Percentiles rank a stretch among this genome's conserved stretches.
These are phyloP conservation scores for Paguma larvata DNA, from an alignment of 2,797 vertebrate species.

Conservation along the genomic window DNA sequence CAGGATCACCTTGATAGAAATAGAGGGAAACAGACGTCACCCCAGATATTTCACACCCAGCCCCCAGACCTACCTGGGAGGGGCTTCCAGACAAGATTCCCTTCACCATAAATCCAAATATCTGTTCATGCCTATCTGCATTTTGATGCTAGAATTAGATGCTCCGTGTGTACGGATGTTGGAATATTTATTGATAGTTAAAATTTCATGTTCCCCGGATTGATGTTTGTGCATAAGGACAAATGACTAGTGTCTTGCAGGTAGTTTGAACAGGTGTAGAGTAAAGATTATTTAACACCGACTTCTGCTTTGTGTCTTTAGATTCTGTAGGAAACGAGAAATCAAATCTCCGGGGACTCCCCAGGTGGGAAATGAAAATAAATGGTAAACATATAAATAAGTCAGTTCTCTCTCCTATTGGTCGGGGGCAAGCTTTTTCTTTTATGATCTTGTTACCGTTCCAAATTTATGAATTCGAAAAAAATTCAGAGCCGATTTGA, in stretches of 20 bases:
- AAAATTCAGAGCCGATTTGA: conserved; percentile 85
- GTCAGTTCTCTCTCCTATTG: conserved; percentile 52
- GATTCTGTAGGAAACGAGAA: conserved; percentile 76
- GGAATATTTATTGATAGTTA: conserved; percentile 83
- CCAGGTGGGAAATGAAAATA: conserved; percentile 76
- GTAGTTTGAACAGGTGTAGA: conserved; percentile 65
- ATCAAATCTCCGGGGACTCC: conserved; percentile 75
- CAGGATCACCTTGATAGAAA: conserved; percentile 64
- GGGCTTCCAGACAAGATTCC: conserved; percentile 60
- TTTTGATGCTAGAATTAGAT: conserved; percentile 78
- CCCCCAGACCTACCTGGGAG: conserved; percentile 22
- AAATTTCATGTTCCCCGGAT: conserved; percentile 73
- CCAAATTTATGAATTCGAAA: conserved; percentile 87
- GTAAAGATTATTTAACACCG: conserved; percentile 74
- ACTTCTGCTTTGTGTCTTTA: conserved; percentile 70
- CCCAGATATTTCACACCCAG: background rate
- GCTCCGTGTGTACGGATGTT: conserved; percentile 45
- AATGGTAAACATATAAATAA: conserved; percentile 82
- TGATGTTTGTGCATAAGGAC: conserved; percentile 74
- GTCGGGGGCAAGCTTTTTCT: conserved; percentile 67
- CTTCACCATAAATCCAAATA: conserved; percentile 60
- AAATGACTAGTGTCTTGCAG: conserved; percentile 51
- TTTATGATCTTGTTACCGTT: conserved; percentile 84
- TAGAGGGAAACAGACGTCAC: background rate
- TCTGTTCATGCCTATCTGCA: conserved; percentile 62